A percentile compares a stretch with the other conserved stretches of the same genome.
Conservation (phyloP, 2,797 vertebrate genomes). For the Spinibarbus caldwelli region DNA sequence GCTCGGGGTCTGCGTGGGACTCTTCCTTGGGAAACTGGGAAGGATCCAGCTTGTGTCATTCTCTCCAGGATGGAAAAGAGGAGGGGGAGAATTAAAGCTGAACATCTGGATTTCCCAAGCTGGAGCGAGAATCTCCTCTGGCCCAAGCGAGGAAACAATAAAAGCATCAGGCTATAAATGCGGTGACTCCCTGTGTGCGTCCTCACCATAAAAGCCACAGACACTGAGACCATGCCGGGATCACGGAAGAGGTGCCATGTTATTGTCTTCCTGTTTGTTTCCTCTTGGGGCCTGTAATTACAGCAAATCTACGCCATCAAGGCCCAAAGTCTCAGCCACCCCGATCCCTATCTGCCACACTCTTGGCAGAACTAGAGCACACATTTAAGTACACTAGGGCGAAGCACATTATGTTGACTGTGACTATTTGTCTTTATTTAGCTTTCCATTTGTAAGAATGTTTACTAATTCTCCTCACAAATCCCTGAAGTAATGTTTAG, state of each 20-base stretch:
- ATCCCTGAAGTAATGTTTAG: neutral
- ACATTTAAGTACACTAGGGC: constrained; percentile 41
- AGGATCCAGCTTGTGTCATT: constrained; percentile 37
- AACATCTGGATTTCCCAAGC: constrained; percentile 36
- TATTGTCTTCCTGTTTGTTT: constrained; percentile 64
- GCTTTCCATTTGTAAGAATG: neutral
- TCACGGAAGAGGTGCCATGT: constrained; percentile 66
- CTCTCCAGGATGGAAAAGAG: constrained; percentile 22
- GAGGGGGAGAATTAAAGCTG: constrained; percentile 15
- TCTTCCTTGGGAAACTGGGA: constrained; percentile 40
- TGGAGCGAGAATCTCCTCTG: neutral
- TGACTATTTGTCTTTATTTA: neutral
- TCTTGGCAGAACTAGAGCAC: constrained; percentile 60
- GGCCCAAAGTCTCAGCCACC: constrained; percentile 60
- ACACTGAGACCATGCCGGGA: constrained; percentile 46
- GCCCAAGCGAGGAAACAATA: neutral
- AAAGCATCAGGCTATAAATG: neutral
- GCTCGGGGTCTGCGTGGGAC: neutral
- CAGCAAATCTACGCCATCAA: constrained; percentile 52
- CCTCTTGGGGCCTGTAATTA: constrained; percentile 60
- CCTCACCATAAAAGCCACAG: constrained; percentile 10
- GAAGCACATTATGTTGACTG: neutral
- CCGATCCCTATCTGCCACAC: constrained; percentile 73
- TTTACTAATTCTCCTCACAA: neutral
- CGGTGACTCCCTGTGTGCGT: neutral